These are phyloP conservation scores for Drosophila multiciliata DNA, from an alignment of 2,888 invertebrate genomes.

Conservation along the genomic window DNA sequence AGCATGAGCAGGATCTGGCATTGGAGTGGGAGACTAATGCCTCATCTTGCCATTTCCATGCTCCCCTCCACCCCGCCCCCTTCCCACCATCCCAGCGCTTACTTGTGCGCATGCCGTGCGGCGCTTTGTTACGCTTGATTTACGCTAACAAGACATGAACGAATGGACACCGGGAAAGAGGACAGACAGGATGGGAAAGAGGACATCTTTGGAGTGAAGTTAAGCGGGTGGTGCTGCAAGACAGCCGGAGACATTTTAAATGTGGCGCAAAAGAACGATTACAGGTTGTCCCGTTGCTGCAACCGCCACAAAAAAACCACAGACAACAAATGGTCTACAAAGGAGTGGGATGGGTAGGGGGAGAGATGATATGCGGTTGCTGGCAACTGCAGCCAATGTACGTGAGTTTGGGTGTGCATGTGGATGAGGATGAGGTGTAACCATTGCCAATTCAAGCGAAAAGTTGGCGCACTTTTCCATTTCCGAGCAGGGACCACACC, in stretches of 20 bases:
- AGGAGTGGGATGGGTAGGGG: neutral
- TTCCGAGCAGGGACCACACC: constrained; percentile 60
- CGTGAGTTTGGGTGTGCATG: neutral
- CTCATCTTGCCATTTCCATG: constrained; percentile 53
- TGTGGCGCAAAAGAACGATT: constrained; percentile 79
- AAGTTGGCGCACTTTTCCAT: constrained; percentile 80
- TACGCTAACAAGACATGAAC: constrained; percentile 81
- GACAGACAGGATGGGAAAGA: constrained; percentile 1
- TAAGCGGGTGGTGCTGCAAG: constrained; percentile 26
- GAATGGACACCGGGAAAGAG: constrained; percentile 69
- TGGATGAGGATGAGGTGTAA: constrained; percentile 54
- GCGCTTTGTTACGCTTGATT: constrained; percentile 80
- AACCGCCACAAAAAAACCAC: constrained; percentile 53
- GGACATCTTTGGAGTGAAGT: neutral
- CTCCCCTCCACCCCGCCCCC: neutral
- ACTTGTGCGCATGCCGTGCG: constrained; percentile 54
- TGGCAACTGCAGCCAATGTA: constrained; percentile 38
- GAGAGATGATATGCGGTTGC: constrained; percentile 7
- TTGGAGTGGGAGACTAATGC: constrained; percentile 46
- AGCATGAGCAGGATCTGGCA: neutral
- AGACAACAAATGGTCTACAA: constrained; percentile 54
- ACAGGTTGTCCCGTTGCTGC: constrained; percentile 76
- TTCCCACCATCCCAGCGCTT: neutral
- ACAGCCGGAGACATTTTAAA: constrained; percentile 78
- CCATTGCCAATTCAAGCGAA: constrained; percentile 76